These are phyloP conservation scores for Conchocele bisecta DNA, from an alignment of 2,888 invertebrate genomes.

Conservation along the genomic window DNA sequence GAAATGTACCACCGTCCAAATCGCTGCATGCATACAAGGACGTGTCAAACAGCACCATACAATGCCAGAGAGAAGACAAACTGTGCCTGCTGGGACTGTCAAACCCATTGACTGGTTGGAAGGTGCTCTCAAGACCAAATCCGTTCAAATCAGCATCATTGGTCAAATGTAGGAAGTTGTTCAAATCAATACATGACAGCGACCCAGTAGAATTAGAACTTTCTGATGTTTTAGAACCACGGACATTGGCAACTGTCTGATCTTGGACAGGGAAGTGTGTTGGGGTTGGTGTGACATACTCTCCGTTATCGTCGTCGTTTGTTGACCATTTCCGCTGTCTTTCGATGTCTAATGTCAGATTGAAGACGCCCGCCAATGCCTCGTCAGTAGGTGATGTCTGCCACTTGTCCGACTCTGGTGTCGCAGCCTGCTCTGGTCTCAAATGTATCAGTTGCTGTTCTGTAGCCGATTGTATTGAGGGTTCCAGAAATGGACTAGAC, in stretches of 20 bases:
- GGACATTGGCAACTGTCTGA: too few relatives aligned
- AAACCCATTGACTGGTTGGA: too few relatives aligned
- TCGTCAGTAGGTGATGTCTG: too few relatives aligned
- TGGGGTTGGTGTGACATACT: slow-evolving; percentile 45
- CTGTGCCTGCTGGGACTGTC: too few relatives aligned
- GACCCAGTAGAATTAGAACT: slow-evolving; percentile 3
- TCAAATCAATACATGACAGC: slow-evolving; percentile 42
- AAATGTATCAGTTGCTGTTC: neutral
- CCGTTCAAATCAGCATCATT: neutral
- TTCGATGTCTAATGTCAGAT: neutral
- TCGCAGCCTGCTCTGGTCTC: neutral
- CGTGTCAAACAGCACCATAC: slow-evolving; percentile 52
- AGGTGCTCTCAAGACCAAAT: neutral
- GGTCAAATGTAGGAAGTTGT: slow-evolving; percentile 40
- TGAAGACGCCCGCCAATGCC: neutral
- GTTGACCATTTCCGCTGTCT: neutral
- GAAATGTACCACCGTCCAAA: slow-evolving; percentile 1
- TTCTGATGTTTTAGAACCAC: neutral
- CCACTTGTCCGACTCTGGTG: neutral
- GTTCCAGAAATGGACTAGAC: slow-evolving; percentile 42
- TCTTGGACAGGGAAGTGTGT: too few relatives aligned
- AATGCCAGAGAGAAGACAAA: slow-evolving; percentile 46
- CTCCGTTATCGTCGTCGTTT: slow-evolving; percentile 12
- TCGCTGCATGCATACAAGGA: slow-evolving; percentile 16
- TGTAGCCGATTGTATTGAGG: neutral